Conservation (phyloP, 2,888 invertebrate genomes). For the Eilema caniola region DNA sequence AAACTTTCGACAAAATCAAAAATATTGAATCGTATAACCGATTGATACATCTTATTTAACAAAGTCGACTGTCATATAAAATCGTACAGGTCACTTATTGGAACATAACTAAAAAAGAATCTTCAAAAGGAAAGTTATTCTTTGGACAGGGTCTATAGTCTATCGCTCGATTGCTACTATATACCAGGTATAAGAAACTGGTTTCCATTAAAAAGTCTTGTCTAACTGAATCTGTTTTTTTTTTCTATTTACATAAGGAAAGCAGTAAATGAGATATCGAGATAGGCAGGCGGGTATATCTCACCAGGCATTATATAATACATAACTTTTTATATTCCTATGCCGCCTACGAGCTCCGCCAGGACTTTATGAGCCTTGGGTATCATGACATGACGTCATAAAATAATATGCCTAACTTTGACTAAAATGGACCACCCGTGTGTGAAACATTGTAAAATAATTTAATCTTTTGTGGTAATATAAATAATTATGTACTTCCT, state of each 20-base stretch:
- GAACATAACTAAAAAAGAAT: no score
- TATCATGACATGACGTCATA: conserved; percentile 8
- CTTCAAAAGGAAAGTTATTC: no score
- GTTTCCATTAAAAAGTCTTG: background rate
- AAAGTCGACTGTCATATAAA: no score
- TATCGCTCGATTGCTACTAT: no score
- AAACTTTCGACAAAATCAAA: no score
- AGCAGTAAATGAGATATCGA: conserved; percentile 10
- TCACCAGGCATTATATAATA: conserved; percentile 13
- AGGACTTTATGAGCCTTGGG: conserved; percentile 28
- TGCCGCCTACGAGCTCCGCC: conserved; percentile 5
- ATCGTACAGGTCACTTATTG: no score
- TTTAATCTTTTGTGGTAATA: background rate
- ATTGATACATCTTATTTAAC: no score
- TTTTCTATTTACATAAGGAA: background rate
- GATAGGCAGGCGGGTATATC: conserved; percentile 9
- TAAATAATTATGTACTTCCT: background rate
- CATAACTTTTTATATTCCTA: conserved; percentile 18
- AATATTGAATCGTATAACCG: no score
- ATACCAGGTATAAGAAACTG: no score
- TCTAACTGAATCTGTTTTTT: background rate
- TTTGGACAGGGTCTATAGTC: no score
- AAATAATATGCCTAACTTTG: conserved; percentile 8
- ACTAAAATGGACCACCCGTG: background rate
- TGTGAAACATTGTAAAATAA: background rate